A percentile compares a stretch with the other conserved stretches of the same genome.
phyloP scores from a whole-genome alignment of 2,797 vertebrate species.

The Pachyuromys duprasi region DNA sequence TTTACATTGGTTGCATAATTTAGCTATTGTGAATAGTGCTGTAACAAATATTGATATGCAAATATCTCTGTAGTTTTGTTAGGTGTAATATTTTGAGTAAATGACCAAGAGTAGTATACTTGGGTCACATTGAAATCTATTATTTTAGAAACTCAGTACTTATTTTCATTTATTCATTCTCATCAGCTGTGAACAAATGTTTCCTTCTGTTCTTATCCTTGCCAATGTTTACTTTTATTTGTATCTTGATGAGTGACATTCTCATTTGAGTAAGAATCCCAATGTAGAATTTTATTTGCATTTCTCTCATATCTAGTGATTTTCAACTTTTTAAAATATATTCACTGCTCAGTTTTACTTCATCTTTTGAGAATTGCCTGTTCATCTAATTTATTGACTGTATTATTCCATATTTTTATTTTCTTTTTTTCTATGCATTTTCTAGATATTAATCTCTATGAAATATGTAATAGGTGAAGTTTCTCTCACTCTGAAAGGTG shows the following conservation, averaged over 20 bases:
- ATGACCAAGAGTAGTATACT: neutral
- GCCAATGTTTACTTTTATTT: neutral
- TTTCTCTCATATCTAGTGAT: neutral
- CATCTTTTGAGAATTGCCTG: neutral
- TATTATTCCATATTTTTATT: neutral
- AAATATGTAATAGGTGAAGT: neutral
- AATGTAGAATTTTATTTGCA: neutral
- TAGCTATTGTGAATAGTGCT: neutral
- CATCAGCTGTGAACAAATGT: neutral
- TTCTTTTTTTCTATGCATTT: neutral
- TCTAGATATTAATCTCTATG: neutral
- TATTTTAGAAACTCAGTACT: neutral
- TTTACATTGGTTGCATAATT: too few species aligned
- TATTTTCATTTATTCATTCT: neutral
- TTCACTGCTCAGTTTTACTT: neutral
- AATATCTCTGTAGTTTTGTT: neutral
- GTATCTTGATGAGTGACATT: too few species aligned
- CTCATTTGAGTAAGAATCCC: neutral
- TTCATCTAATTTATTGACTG: neutral
- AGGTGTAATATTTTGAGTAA: neutral
- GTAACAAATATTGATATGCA: neutral
- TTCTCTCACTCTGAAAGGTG: neutral
- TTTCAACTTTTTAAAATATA: neutral
- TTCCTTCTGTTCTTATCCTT: neutral
- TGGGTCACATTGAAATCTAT: too few species aligned